A percentile compares a stretch with the other conserved stretches of the same genome.
These are phyloP conservation scores for Prosapia bicincta DNA, from an alignment of 2,888 invertebrate species.

Conservation along the genomic window DNA sequence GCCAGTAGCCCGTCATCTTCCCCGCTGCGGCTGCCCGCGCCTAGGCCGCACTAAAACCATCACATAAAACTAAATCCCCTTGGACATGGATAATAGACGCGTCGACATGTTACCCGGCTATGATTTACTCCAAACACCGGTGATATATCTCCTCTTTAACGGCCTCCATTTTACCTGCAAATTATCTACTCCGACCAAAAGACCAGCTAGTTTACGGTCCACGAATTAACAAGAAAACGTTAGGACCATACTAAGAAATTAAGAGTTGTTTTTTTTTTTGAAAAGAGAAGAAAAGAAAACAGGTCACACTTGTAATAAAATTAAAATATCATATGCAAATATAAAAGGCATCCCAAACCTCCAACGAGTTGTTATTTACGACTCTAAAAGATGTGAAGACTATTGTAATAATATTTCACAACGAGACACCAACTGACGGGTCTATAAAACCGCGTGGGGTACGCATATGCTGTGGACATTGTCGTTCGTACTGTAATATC, in stretches of 20 bases:
- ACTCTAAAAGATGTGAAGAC: not conserved
- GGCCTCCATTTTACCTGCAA: not conserved
- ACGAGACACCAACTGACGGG: not conserved
- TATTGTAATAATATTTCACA: not conserved
- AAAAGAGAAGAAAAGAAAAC: not conserved
- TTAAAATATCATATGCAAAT: not conserved
- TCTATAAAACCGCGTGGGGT: not conserved
- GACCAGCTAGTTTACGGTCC: not conserved
- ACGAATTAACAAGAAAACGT: not conserved
- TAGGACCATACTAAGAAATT: not conserved
- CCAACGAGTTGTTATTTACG: not conserved
- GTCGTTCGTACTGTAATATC: not conserved
- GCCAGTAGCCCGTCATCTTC: not conserved
- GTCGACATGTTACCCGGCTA: not conserved
- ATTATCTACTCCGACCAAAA: not conserved
- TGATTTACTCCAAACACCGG: not conserved
- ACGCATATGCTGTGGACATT: not conserved
- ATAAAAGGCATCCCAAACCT: not conserved
- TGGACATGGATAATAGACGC: not conserved
- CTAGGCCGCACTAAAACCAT: not conserved
- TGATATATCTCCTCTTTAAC: conserved; percentile 2
- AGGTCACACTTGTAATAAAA: not conserved
- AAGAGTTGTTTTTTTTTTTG: not conserved
- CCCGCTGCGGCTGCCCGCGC: not conserved
- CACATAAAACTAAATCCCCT: not conserved